phyloP scores from a whole-genome alignment of 2,113 vertebrate species.

The Myxocyprinus asiaticus region DNA sequence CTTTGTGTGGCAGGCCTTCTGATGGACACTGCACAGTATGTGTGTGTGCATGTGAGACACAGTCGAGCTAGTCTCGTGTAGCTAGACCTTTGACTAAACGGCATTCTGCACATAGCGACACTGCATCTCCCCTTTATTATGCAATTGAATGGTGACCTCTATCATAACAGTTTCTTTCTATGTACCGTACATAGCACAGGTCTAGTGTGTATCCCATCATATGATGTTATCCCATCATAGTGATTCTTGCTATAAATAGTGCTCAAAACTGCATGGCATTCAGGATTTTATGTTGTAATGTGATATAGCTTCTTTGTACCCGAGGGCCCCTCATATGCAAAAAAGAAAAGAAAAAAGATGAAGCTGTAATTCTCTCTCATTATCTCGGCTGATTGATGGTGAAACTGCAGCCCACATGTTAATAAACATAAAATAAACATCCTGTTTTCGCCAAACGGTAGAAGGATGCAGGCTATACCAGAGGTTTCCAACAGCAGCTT shows the following conservation, averaged over 20 bases:
- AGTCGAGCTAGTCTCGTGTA: too few relatives aligned
- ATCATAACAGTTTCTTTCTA: too few relatives aligned
- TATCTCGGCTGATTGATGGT: conserved; percentile 26
- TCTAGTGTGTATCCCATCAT: too few relatives aligned
- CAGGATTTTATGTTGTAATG: conserved; percentile 48
- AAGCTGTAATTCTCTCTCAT: conserved; percentile 58
- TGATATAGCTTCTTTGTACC: conserved; percentile 52
- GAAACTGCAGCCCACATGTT: conserved; percentile 10
- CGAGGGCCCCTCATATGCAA: conserved; percentile 50
- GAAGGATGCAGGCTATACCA: background rate
- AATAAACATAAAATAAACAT: background rate
- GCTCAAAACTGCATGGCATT: conserved; percentile 34
- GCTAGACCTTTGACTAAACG: too few relatives aligned
- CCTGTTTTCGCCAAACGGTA: background rate
- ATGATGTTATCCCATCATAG: too few relatives aligned
- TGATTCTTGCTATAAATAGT: conserved; percentile 57
- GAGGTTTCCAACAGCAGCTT: background rate
- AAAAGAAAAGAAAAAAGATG: conserved; percentile 10
- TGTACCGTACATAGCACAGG: too few relatives aligned
- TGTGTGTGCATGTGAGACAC: background rate
- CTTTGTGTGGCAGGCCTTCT: conserved; percentile 68
- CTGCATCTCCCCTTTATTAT: too few relatives aligned
- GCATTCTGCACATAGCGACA: background rate
- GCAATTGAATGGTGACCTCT: too few relatives aligned
- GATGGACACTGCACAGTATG: conserved; percentile 57